Evolutionary conservation across 2,797 vertebrate species (phyloP), one percentile per base, ranked within the genome.

Genomic region (Xenopus petersii): DNA sequence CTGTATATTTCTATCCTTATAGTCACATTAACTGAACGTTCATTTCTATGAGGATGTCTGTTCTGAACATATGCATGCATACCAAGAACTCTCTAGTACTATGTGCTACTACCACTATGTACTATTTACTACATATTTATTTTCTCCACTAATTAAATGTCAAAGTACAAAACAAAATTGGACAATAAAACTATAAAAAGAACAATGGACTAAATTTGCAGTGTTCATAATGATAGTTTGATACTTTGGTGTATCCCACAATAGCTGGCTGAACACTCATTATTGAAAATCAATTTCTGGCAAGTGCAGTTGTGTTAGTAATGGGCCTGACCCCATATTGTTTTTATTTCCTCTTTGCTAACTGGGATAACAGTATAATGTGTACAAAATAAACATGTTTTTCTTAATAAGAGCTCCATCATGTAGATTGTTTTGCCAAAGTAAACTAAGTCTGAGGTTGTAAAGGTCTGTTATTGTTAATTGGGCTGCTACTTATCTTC

Each of bases 351-450:
- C 68, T 75, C 75, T 71, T 79, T 85, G 77, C 84, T 81, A 78
- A 81, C 71, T 82, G 54, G 74, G 75, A 77, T 77, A 77, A 73
- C 81, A 84, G 51, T 73, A 71, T 73, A 80, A 81, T 83, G 80
- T 84, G 79, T 82, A 86, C 80, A 84, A 80, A 60, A 77, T 84
- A 86, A 88, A 84, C 42, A 54, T 16, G 65, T 69, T 68, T 62
- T 75, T 82, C 82, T 83, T 84, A 82, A 84, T 73, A 79, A 82
- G 80, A 81, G 80, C 81, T 84, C 80, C 13, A 87, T 88, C 85
- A 86, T 63, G 58, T 69, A 77, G 84, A 77, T 80, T 87, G 87
- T 80, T 77, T 84, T 87, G 80, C 83, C 82, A 85, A 81, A 81
- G 79, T 80, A 87, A 84, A 74, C 75, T 80, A 86, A 75, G 60